Conservation (phyloP, 2,888 invertebrate species). For the Hololepta plana region DNA sequence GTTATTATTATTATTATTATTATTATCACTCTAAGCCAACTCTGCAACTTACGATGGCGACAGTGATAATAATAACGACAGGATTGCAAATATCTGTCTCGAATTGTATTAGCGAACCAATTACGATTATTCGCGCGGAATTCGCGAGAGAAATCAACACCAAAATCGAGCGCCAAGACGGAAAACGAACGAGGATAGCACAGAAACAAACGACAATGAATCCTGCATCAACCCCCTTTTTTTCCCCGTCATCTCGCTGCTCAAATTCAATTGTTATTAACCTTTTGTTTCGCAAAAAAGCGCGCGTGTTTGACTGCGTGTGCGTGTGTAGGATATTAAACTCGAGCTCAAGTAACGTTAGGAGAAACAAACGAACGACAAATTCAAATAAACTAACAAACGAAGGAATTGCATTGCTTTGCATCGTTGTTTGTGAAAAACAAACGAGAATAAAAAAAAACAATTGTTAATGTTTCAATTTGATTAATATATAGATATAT, state of each 20-base stretch:
- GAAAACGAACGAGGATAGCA: no score
- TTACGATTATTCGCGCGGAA: no score
- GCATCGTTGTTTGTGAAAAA: conserved; percentile 27
- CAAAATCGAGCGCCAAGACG: no score
- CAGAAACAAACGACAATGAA: no score
- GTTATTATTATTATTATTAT: no score
- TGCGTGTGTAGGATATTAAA: conserved; percentile 3
- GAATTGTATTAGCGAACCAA: conserved; percentile 8
- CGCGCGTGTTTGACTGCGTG: neutral
- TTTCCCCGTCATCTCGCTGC: conserved; percentile 1
- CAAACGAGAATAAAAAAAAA: no score
- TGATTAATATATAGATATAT: conserved; percentile 9
- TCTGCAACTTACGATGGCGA: no score
- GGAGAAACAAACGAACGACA: conserved; percentile 18
- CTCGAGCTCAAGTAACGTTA: conserved; percentile 6
- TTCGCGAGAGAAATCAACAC: no score
- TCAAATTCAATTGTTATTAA: neutral
- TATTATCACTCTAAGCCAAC: no score
- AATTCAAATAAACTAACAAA: conserved; percentile 13
- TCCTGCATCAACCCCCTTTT: no score
- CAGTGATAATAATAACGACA: no score
- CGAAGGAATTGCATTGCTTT: conserved; percentile 17
- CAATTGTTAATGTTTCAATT: conserved; percentile 26
- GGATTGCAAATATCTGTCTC: conserved; percentile 12
- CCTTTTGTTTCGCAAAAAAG: neutral